phyloP scores from a whole-genome alignment of 92 coral and sea anemone genomes.

The Bergia sp. region DNA sequence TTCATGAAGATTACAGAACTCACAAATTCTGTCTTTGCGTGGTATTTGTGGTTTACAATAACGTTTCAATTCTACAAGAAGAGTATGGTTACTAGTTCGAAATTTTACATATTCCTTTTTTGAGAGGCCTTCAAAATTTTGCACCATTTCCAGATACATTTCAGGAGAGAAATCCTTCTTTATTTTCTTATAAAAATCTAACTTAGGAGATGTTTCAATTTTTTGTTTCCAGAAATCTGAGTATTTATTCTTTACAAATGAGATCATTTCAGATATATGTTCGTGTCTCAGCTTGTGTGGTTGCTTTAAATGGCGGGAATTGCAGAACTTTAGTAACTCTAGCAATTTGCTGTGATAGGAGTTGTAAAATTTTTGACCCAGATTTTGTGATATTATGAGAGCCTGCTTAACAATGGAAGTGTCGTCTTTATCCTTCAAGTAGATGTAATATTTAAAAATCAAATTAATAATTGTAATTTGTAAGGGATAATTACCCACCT shows the following conservation, averaged over 20 bases:
- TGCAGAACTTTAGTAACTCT: conserved; percentile 41
- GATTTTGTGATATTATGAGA: conserved; percentile 42
- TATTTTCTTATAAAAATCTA: conserved; percentile 35
- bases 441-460: background rate
- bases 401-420: conserved; percentile 31
- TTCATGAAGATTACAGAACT: background rate
- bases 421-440: conserved; percentile 6
- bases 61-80: conserved; percentile 19
- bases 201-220: conserved; percentile 1
- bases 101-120: conserved; percentile 34
- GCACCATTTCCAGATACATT: background rate
- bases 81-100: conserved; percentile 32
- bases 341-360: conserved; percentile 44
- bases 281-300: conserved; percentile 14
- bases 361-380: conserved; percentile 30
- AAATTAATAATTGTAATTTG: conserved; percentile 11
- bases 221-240: conserved; percentile 23
- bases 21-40: conserved; percentile 44
- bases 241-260: conserved; percentile 35
- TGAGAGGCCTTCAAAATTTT: background rate
- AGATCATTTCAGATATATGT: conserved; percentile 29
- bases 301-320: conserved; percentile 21
- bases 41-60: conserved; percentile 31
- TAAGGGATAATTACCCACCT: background rate
- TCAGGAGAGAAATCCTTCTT: conserved; percentile 27